Percentiles rank a stretch among this genome's conserved stretches.
These are phyloP conservation scores for Chlorodrepanis virens DNA, from an alignment of 2,113 vertebrate species.

Conservation along the genomic window DNA sequence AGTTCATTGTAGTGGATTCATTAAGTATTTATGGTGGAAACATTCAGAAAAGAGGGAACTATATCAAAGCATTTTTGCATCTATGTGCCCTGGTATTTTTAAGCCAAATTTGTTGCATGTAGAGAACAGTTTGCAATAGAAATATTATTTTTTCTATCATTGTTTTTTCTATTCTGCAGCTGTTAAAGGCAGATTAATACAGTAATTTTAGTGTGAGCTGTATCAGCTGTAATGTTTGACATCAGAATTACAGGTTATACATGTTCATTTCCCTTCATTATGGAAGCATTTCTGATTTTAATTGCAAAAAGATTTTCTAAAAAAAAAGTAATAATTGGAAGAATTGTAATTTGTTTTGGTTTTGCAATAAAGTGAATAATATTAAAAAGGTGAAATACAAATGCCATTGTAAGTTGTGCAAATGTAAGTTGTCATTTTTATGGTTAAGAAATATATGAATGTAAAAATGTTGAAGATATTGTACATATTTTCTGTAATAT, in stretches of 20 bases:
- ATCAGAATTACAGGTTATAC: not conserved
- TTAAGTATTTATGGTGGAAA: not conserved
- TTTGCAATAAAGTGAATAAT: conserved; percentile 43
- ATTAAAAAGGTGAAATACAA: conserved; percentile 48
- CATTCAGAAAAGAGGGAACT: not conserved
- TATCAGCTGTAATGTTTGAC: not conserved
- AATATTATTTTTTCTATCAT: not conserved
- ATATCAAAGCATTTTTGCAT: conserved; percentile 31
- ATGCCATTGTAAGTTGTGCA: conserved; percentile 38
- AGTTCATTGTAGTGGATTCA: not conserved
- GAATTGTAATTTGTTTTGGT: conserved; percentile 34
- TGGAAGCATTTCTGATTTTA: not conserved
- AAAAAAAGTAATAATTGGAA: conserved; percentile 30
- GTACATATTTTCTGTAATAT: conserved; percentile 79
- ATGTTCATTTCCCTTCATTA: not conserved
- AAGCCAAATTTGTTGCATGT: not conserved
- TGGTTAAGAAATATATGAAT: conserved; percentile 68
- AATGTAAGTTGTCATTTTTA: conserved; percentile 57
- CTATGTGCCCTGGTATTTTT: not conserved
- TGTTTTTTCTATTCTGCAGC: not conserved
- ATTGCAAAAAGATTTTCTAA: not conserved
- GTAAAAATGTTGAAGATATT: conserved; percentile 74
- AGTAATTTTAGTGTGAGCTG: not conserved
- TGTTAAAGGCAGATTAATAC: not conserved
- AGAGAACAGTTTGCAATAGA: not conserved